These are phyloP conservation scores for Leptobrachium leishanense DNA, from an alignment of 2,113 vertebrate species.

Conservation along the genomic window DNA sequence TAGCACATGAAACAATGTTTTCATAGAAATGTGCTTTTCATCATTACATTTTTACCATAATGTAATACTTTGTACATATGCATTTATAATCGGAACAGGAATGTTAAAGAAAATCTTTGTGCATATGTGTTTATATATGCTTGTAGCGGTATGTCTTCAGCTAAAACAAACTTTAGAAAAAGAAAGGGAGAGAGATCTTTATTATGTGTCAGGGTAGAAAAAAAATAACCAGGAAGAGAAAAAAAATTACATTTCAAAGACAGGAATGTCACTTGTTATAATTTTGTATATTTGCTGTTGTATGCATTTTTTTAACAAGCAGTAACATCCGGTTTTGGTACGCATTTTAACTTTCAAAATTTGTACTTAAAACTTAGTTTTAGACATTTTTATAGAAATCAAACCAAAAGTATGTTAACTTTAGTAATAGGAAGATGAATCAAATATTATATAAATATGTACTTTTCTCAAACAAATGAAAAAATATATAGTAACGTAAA, in stretches of 20 bases:
- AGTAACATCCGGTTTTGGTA: too few species aligned
- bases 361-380: too few species aligned
- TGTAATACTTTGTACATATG: conserved; percentile 42
- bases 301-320: too few species aligned
- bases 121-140: conserved; percentile 43
- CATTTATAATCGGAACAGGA: conserved; percentile 39
- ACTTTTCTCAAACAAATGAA: too few species aligned
- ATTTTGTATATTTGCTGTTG: background rate
- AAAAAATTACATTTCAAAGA: conserved; percentile 7
- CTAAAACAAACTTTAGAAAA: conserved; percentile 45
- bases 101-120: conserved; percentile 31
- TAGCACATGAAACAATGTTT: conserved; percentile 50
- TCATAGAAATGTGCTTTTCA: conserved; percentile 48
- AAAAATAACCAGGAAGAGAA: conserved; percentile 19
- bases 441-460: too few species aligned
- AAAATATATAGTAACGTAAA: too few species aligned
- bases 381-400: too few species aligned
- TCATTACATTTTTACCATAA: conserved; percentile 34
- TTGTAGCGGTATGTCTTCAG: conserved; percentile 31
- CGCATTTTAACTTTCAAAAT: too few species aligned
- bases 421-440: too few species aligned
- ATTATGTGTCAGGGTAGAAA: conserved; percentile 8
- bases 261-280: background rate
- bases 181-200: conserved; percentile 2
- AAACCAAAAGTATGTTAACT: too few species aligned